phyloP scores from a whole-genome alignment of 2,113 vertebrate species.

The Tympanuchus pallidicinctus region DNA sequence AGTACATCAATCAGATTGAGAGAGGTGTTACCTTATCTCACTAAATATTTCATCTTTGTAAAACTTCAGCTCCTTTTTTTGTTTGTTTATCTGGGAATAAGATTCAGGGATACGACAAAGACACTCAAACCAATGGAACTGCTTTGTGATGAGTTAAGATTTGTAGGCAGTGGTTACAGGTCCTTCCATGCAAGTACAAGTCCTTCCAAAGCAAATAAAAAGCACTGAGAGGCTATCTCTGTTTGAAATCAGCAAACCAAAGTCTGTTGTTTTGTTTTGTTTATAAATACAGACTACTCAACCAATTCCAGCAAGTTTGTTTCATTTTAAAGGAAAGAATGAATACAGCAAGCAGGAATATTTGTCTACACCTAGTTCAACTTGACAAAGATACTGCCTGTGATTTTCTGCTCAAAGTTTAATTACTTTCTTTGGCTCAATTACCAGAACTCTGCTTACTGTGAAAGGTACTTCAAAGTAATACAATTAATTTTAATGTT shows the following conservation, averaged over 20 bases:
- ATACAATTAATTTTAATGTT: not conserved
- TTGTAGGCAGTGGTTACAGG: not conserved
- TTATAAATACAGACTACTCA: not conserved
- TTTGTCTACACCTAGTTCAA: not conserved
- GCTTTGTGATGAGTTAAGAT: not conserved
- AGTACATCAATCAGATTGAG: not conserved
- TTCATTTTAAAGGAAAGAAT: not conserved
- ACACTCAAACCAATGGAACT: not conserved
- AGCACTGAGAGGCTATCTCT: not conserved
- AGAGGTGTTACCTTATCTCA: not conserved
- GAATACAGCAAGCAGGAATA: not conserved
- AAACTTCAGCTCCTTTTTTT: not conserved
- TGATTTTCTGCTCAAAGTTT: not conserved
- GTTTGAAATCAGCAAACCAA: not conserved
- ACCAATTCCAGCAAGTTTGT: not conserved
- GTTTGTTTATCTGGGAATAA: not conserved
- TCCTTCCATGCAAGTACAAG: not conserved
- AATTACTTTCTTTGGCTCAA: not conserved
- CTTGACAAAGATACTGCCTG: not conserved
- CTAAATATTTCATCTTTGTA: not conserved
- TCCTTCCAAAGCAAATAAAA: not conserved
- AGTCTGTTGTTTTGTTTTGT: not conserved
- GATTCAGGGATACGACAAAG: not conserved
- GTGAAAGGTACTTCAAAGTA: not conserved
- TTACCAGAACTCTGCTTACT: not conserved